phyloP scores from a whole-genome alignment of 1,140 invertebrate species.

The Solen grandis region DNA sequence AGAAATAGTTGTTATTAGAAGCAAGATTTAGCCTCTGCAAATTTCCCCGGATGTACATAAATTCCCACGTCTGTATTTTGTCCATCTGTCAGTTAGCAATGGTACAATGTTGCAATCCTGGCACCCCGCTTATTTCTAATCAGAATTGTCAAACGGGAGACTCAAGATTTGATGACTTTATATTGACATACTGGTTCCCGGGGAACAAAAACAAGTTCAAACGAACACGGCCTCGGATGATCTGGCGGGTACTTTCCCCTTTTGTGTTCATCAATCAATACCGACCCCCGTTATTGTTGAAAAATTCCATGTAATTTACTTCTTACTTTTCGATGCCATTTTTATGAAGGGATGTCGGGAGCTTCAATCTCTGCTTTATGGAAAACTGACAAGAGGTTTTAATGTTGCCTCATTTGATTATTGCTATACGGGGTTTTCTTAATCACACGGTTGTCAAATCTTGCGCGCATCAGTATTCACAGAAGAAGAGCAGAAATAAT shows the following conservation, averaged over 20 bases:
- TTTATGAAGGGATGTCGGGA: conserved; percentile 35
- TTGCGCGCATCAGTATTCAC: conserved; percentile 31
- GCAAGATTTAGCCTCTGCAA: too few species aligned
- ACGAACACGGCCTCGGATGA: conserved; percentile 38
- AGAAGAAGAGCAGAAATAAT: conserved; percentile 39
- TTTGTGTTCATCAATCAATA: conserved; percentile 12
- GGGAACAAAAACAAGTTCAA: conserved; percentile 48
- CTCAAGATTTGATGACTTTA: conserved; percentile 28
- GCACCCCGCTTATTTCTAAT: conserved; percentile 44
- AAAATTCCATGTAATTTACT: conserved; percentile 43
- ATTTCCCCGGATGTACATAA: conserved; percentile 41
- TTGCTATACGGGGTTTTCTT: conserved; percentile 18
- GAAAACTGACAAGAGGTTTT: conserved; percentile 46
- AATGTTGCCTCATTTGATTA: conserved; percentile 51
- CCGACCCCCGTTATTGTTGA: conserved; percentile 41
- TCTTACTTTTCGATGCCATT: conserved; percentile 45
- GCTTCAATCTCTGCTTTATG: conserved; percentile 41
- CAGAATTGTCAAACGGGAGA: conserved; percentile 33
- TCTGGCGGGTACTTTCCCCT: background rate
- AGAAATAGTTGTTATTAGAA: too few species aligned
- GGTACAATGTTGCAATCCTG: conserved; percentile 5
- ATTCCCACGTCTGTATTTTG: conserved; percentile 49
- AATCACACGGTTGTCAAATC: conserved; percentile 42
- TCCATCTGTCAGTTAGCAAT: conserved; percentile 38
- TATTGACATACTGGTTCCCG: conserved; percentile 36